Evolutionary conservation across 2,113 vertebrate genomes (phyloP).

Genomic region (Campylomormyrus tamandua): DNA sequence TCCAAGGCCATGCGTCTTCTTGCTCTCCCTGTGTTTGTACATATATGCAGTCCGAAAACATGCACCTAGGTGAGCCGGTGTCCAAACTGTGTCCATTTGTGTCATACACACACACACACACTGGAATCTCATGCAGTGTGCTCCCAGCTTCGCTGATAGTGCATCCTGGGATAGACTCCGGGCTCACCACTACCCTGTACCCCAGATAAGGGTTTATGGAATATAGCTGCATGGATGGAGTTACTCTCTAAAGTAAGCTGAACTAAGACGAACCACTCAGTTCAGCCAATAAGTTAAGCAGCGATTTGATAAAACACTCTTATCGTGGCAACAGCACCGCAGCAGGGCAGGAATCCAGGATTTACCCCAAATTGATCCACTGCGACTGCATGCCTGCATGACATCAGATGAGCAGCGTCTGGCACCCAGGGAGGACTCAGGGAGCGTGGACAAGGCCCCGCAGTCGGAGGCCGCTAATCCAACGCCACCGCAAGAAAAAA

Average conservation of each 20-base stretch:
- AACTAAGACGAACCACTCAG: constrained; percentile 16
- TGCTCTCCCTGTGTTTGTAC: not conserved
- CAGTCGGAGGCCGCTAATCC: constrained; percentile 23
- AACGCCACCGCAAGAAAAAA: constrained; percentile 17
- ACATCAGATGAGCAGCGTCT: constrained; percentile 14
- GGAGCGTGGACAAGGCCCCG: not conserved
- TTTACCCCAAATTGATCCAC: constrained; percentile 29
- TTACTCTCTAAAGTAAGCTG: not conserved
- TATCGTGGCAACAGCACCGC: not conserved
- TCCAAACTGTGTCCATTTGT: not conserved
- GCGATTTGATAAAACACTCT: constrained; percentile 23
- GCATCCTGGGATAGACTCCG: not conserved
- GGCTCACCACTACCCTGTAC: not conserved
- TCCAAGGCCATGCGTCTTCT: not conserved
- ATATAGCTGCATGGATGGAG: not conserved
- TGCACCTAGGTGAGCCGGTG: not conserved
- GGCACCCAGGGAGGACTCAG: not conserved
- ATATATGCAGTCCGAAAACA: not conserved
- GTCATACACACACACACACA: not conserved
- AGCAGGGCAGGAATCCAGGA: not conserved
- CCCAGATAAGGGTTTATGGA: not conserved
- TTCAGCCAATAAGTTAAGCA: constrained; percentile 15
- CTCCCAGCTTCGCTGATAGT: not conserved
- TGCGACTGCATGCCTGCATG: not conserved
- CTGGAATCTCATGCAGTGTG: not conserved